Conservation (phyloP, 2,888 invertebrate species). For the Drosophila engyochracea region DNA sequence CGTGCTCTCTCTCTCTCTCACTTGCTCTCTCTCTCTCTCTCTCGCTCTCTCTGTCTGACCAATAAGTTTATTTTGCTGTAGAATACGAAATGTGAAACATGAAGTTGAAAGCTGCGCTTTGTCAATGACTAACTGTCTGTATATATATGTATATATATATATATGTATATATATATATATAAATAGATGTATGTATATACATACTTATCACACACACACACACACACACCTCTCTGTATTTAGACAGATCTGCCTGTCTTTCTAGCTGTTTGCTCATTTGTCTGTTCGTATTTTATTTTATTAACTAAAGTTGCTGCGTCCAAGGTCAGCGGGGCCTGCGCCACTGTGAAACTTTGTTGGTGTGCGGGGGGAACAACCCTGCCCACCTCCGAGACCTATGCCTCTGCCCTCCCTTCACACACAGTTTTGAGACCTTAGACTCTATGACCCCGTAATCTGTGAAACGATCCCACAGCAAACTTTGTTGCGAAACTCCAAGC, state of each 20-base stretch:
- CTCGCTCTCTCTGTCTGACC: background rate
- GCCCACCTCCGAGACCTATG: background rate
- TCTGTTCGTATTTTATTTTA: conserved; percentile 34
- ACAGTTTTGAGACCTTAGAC: conserved; percentile 5
- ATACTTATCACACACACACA: background rate
- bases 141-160: background rate
- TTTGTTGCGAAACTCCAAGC: conserved; percentile 61
- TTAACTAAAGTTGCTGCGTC: conserved; percentile 56
- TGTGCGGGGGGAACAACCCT: background rate
- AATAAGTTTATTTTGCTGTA: conserved; percentile 34
- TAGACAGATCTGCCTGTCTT: conserved; percentile 37
- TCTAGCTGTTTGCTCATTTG: conserved; percentile 17
- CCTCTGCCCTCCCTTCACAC: background rate
- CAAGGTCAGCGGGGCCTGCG: conserved; percentile 63
- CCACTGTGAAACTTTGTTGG: conserved; percentile 36
- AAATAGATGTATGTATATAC: background rate
- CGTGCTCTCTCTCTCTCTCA: background rate
- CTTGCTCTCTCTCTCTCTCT: background rate
- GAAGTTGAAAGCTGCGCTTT: conserved; percentile 39
- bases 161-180: background rate
- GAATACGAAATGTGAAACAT: conserved; percentile 25
- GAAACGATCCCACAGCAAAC: conserved; percentile 16
- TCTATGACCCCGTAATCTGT: conserved; percentile 20
- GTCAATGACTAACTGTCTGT: conserved; percentile 65
- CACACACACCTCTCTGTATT: conserved; percentile 16